Percentiles rank a stretch among this genome's conserved stretches.
Conservation (phyloP, 2,888 invertebrate genomes). For the Tipula lateralis region DNA sequence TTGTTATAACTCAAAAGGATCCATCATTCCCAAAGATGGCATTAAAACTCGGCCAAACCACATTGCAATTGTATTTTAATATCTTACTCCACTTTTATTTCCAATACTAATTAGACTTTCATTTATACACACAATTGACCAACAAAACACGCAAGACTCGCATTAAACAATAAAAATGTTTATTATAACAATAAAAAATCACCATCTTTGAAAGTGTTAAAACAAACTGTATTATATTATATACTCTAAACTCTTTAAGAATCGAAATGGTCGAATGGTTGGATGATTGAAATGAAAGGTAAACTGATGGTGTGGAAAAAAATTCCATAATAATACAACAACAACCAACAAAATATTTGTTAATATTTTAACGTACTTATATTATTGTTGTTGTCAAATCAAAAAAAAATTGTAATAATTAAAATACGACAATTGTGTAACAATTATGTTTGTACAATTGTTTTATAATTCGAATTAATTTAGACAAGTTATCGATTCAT, state of each 20-base stretch:
- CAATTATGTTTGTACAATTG: slow-evolving; percentile 24
- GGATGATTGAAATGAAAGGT: slow-evolving; percentile 24
- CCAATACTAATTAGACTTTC: neutral
- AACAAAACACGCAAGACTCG: neutral
- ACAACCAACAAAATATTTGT: neutral
- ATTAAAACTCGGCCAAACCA: too few species aligned
- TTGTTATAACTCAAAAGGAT: too few species aligned
- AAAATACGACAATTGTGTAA: slow-evolving; percentile 24
- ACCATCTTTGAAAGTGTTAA: slow-evolving; percentile 15
- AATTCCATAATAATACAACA: neutral
- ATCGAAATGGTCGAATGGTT: neutral
- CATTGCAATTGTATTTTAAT: too few species aligned
- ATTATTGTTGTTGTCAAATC: neutral
- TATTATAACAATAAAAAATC: slow-evolving; percentile 12
- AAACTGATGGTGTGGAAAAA: slow-evolving; percentile 8
- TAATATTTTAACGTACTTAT: neutral
- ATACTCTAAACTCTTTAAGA: neutral
- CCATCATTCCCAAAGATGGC: too few species aligned
- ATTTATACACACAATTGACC: neutral
- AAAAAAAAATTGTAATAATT: neutral
- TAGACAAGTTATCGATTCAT: slow-evolving; percentile 19
- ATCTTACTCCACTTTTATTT: neutral
- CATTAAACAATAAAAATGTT: neutral
- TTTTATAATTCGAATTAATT: slow-evolving; percentile 19
- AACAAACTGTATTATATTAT: neutral